Conservation (phyloP, 2,888 invertebrate species). For the Coenonympha arcania region DNA sequence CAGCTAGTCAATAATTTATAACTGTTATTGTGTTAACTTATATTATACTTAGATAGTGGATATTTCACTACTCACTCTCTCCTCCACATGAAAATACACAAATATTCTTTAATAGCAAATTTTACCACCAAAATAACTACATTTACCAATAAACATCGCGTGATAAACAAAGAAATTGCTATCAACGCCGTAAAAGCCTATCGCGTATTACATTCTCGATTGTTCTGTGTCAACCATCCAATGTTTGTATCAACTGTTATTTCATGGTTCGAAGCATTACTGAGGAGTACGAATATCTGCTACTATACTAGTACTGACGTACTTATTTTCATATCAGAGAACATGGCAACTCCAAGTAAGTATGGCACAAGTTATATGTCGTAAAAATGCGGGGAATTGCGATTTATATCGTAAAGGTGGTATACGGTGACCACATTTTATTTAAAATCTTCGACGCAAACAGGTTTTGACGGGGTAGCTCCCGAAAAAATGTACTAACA, state of each 20-base stretch:
- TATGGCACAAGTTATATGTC: conserved; percentile 22
- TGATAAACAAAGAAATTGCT: conserved; percentile 54
- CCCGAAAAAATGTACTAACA: too few species aligned
- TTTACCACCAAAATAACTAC: conserved; percentile 1
- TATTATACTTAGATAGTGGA: too few species aligned
- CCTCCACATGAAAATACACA: not conserved
- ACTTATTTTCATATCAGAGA: conserved; percentile 8
- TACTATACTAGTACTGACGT: too few species aligned
- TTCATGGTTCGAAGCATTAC: too few species aligned
- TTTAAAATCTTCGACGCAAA: too few species aligned
- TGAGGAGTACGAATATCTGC: too few species aligned
- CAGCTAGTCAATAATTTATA: too few species aligned
- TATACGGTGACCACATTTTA: conserved; percentile 1
- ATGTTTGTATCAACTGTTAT: too few species aligned
- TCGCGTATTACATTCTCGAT: conserved; percentile 57
- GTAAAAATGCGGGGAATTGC: conserved; percentile 27
- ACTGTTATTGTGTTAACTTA: too few species aligned
- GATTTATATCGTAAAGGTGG: conserved; percentile 24
- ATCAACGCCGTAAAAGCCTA: conserved; percentile 48
- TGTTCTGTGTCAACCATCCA: conserved; percentile 42
- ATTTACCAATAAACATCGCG: conserved; percentile 39
- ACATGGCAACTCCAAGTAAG: conserved; percentile 15
- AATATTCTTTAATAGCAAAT: not conserved
- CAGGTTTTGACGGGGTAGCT: too few species aligned
- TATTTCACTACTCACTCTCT: too few species aligned